Conservation (phyloP, 2,888 invertebrate genomes). For the Acleris laterana region DNA sequence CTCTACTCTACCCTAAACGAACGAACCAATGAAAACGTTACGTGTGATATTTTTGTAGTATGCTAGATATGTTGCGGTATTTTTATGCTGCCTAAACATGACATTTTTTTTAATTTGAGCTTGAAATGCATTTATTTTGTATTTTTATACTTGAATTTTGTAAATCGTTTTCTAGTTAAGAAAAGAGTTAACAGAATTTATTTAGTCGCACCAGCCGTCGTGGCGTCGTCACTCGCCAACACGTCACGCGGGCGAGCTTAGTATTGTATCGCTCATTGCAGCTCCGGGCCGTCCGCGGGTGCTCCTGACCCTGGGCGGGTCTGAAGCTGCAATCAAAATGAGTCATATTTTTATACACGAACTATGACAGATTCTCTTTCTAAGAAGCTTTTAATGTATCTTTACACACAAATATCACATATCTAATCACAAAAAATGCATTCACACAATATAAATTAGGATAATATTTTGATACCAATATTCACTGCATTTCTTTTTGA, state of each 20-base stretch:
- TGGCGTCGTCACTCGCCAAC: slow-evolving; percentile 34
- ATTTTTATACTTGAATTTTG: slow-evolving; percentile 80
- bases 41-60: slow-evolving; percentile 79
- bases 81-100: slow-evolving; percentile 68
- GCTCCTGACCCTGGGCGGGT: slow-evolving; percentile 52
- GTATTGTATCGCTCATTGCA: slow-evolving; percentile 49
- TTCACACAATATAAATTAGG: slow-evolving; percentile 73
- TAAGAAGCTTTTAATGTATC: slow-evolving; percentile 68
- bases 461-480: slow-evolving; percentile 82
- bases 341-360: slow-evolving; percentile 77
- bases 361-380: slow-evolving; percentile 61
- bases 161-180: slow-evolving; percentile 78
- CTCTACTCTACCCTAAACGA: slow-evolving; percentile 43
- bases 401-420: slow-evolving; percentile 79
- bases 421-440: slow-evolving; percentile 73
- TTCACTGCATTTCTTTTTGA: slow-evolving; percentile 78
- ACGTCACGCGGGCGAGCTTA: slow-evolving; percentile 57
- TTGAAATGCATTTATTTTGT: slow-evolving; percentile 71
- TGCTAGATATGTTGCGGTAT: slow-evolving; percentile 72
- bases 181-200: slow-evolving; percentile 57
- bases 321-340: slow-evolving; percentile 61
- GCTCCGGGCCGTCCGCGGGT: slow-evolving; percentile 61
- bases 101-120: slow-evolving; percentile 64
- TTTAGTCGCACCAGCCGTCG: slow-evolving; percentile 62
- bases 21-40: slow-evolving; percentile 62